Evolutionary conservation across 1,140 invertebrate species (phyloP), one percentile per base, ranked within the genome.

Genomic region (Bilobella aurantiaca): DNA sequence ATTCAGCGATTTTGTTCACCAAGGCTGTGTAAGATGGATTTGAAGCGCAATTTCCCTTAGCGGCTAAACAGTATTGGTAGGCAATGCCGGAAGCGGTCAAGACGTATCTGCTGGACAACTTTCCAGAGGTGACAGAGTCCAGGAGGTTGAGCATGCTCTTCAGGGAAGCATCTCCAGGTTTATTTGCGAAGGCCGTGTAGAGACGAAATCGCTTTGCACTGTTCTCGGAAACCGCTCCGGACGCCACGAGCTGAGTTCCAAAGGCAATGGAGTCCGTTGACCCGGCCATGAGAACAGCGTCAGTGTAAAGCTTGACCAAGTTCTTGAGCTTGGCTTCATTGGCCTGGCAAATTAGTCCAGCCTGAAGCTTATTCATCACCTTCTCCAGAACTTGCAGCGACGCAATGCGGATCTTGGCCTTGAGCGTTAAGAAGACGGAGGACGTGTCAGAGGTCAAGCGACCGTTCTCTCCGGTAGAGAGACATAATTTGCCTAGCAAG

Each of bases 261-360:
- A 87, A 84, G 69, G 86, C 84, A 14, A 91, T 82, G 8, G 87
- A 83, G 57, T 87, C 85, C 0, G 85, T 85, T 21, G 85, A 92
- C 61, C 86, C 87, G 1, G 87, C 81, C 61, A 86, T 83, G 59
- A 90, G 85, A 0, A 95, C 76, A 53, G 83, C 88, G 73, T 91
- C 88, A 1, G 91, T 75, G 69, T 89, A 84, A 1, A 88, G 80
- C 66, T 84, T 85, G 61, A 83, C 81, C 12, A 23, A 53, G 5
- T 53, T 53, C 32, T 59, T 32, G 8, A 25, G n/a, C 31, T 27
- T 23, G 14, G n/a, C 14, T 18, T 27, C 62, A 30, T 23, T 58
- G 28, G 8, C 31, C 18, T 28, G 8, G 27, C 63, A 58, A 18
- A 62, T 49, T 57, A 53, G 65, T 30, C 65, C 65, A 47, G 37